A percentile compares a stretch with the other conserved stretches of the same genome.
Evolutionary conservation across 2,888 invertebrate genomes (phyloP).

Genomic region (Stenotaenia linearis): DNA sequence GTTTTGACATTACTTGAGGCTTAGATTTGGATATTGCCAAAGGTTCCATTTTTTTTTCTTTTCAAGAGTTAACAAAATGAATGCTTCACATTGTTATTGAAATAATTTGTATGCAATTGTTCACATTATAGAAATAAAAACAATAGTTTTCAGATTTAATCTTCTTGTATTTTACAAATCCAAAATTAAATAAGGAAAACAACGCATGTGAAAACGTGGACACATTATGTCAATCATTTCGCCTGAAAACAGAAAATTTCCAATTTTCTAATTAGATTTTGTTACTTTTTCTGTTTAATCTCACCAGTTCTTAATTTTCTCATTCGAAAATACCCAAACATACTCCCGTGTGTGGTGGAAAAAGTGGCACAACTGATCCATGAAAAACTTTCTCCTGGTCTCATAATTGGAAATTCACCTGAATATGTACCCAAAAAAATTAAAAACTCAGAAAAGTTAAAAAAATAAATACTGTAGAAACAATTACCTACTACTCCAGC

Average conservation of each 20-base stretch:
- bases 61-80: too few relatives aligned
- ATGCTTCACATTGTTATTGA: too few relatives aligned
- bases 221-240: conserved; percentile 36
- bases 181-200: conserved; percentile 37
- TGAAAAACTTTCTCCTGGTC: conserved; percentile 42
- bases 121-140: background rate
- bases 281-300: background rate
- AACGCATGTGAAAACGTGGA: conserved; percentile 39
- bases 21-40: background rate
- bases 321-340: conserved; percentile 44
- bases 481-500: conserved; percentile 43
- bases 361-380: conserved; percentile 44
- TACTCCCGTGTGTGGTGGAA: conserved; percentile 42
- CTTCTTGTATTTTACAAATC: background rate
- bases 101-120: background rate
- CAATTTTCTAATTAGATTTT: background rate
- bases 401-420: conserved; percentile 44
- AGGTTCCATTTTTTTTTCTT: background rate
- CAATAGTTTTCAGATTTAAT: background rate
- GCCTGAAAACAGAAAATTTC: conserved; percentile 31
- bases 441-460: too few relatives aligned
- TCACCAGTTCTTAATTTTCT: conserved; percentile 30
- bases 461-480: background rate
- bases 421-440: background rate
- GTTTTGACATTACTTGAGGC: background rate